phyloP scores from a whole-genome alignment of 2,888 invertebrate genomes.

The Eupithecia subumbrata region DNA sequence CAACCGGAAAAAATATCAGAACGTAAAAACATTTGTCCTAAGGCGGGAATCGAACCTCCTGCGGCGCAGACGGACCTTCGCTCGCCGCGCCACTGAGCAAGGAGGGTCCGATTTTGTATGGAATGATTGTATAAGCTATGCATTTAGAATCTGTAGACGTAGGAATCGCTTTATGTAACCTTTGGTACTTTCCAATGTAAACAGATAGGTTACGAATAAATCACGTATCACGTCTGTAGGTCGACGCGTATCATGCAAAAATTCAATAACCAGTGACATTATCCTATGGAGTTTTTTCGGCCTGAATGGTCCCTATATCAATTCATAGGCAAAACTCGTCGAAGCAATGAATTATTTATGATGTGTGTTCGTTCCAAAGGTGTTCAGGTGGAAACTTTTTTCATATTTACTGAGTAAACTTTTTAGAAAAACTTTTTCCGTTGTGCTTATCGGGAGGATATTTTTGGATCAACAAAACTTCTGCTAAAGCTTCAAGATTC shows the following conservation, averaged over 20 bases:
- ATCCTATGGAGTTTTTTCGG: constrained; percentile 11
- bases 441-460: neutral
- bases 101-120: no score
- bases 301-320: neutral
- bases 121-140: no score
- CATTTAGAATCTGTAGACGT: no score
- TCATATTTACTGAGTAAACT: constrained; percentile 8
- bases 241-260: neutral
- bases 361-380: neutral
- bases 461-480: neutral
- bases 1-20: no score
- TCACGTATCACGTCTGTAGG: neutral
- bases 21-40: no score
- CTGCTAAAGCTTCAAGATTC: neutral
- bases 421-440: constrained; percentile 2
- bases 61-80: no score
- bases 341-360: constrained; percentile 14
- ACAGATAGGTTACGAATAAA: neutral
- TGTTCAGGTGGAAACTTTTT: constrained; percentile 10
- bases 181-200: no score
- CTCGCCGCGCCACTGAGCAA: no score
- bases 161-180: no score
- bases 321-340: constrained; percentile 15
- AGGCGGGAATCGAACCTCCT: no score
- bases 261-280: constrained; percentile 16